Conservation (phyloP, 1,140 invertebrate species). For the Saxidomus purpurata region DNA sequence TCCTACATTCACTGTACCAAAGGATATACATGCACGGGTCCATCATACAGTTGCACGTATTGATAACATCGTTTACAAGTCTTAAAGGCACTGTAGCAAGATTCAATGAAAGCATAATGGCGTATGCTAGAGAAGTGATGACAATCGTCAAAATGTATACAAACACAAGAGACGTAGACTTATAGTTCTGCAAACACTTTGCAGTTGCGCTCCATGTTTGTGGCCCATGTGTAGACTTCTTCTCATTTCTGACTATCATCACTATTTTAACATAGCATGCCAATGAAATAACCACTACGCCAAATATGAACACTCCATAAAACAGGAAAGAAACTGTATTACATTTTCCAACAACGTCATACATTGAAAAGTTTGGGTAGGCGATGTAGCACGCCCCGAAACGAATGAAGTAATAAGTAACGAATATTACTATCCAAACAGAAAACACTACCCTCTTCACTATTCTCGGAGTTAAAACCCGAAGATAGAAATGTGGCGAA, state of each 20-base stretch:
- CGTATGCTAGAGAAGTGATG: neutral
- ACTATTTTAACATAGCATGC: constrained; percentile 22
- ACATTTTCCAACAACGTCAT: neutral
- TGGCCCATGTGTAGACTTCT: neutral
- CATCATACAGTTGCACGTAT: constrained; percentile 18
- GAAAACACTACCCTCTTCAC: neutral
- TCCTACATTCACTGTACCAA: constrained; percentile 36
- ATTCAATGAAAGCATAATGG: neutral
- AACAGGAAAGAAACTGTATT: neutral
- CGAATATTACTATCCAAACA: neutral
- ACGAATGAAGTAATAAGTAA: neutral
- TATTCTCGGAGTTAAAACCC: neutral
- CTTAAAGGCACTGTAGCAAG: neutral
- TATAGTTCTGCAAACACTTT: neutral
- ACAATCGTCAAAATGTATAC: neutral
- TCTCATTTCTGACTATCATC: constrained; percentile 9
- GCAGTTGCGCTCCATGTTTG: neutral
- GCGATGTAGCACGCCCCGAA: neutral
- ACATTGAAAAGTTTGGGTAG: neutral
- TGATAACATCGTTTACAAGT: neutral
- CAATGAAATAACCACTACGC: neutral
- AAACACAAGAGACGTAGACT: constrained; percentile 23
- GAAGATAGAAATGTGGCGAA: constrained; percentile 25
- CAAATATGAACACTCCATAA: neutral
- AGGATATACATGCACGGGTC: constrained; percentile 14